Percentiles rank a stretch among this genome's conserved stretches.
phyloP scores from a whole-genome alignment of 2,888 invertebrate species.

The Pyrrhosoma nymphula region DNA sequence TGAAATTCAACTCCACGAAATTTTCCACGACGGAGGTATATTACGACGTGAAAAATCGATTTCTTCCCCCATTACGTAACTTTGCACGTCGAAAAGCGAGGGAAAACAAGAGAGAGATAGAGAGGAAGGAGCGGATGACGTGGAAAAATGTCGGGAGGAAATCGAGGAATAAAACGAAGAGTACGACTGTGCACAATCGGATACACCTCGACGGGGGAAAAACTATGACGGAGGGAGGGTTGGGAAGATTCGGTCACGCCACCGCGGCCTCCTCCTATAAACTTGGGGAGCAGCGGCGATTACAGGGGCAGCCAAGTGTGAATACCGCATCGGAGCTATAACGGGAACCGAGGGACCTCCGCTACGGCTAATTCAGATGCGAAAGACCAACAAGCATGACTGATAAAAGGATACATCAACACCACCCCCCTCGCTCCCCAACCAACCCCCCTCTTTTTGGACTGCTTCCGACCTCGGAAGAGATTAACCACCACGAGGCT shows the following conservation, averaged over 20 bases:
- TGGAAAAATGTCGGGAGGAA: slow-evolving; percentile 50
- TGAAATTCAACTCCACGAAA: neutral
- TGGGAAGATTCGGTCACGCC: slow-evolving; percentile 53
- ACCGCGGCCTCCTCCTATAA: slow-evolving; percentile 40
- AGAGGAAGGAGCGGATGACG: slow-evolving; percentile 38
- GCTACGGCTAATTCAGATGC: slow-evolving; percentile 63
- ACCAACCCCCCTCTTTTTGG: too few relatives aligned
- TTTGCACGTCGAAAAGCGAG: neutral
- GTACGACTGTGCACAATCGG: slow-evolving; percentile 47
- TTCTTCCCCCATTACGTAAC: neutral
- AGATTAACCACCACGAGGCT: slow-evolving; percentile 18
- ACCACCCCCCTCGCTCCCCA: too few relatives aligned
- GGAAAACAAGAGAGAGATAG: neutral
- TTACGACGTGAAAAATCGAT: neutral
- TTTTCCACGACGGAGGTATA: neutral
- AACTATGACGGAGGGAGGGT: neutral
- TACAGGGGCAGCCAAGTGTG: slow-evolving; percentile 54
- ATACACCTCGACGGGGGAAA: slow-evolving; percentile 37
- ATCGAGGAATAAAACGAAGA: slow-evolving; percentile 58
- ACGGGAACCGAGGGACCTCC: slow-evolving; percentile 58
- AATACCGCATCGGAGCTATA: slow-evolving; percentile 51
- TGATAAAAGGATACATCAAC: slow-evolving; percentile 60
- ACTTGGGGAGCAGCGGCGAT: slow-evolving; percentile 56
- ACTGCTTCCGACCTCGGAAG: neutral
- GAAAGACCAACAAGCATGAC: slow-evolving; percentile 64